These are phyloP conservation scores for Tetragnatha montana DNA, from an alignment of 2,888 invertebrate genomes.

Conservation along the genomic window DNA sequence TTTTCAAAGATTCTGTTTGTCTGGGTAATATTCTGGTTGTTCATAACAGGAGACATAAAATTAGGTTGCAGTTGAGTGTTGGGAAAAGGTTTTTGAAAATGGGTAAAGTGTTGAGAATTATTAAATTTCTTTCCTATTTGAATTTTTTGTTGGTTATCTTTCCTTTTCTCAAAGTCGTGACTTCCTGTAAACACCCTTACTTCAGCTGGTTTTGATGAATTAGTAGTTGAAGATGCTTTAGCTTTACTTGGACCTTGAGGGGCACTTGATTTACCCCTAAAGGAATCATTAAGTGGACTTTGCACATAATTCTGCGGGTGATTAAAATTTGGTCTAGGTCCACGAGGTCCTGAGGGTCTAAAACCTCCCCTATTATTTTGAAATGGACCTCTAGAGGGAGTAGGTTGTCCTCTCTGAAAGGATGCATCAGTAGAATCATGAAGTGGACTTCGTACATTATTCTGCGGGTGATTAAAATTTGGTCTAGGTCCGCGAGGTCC, in stretches of 20 bases:
- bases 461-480: neutral
- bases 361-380: neutral
- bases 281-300: neutral
- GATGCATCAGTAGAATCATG: neutral
- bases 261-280: neutral
- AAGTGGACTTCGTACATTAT: neutral
- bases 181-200: constrained; percentile 31
- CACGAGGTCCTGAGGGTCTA: neutral
- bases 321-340: neutral
- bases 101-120: neutral
- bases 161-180: neutral
- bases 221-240: neutral
- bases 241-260: neutral
- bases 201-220: constrained; percentile 3
- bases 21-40: neutral
- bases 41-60: neutral
- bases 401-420: neutral
- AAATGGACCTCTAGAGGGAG: neutral
- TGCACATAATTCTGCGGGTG: neutral
- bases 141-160: neutral
- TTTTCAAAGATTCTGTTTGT: neutral
- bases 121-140: neutral
- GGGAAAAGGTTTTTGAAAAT: neutral
- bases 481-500: neutral
- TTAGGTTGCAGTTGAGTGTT: neutral